Evolutionary conservation across 2,888 invertebrate genomes (phyloP), one percentile per base, ranked within the genome.

Genomic region (Lepidochrysops patricia): DNA sequence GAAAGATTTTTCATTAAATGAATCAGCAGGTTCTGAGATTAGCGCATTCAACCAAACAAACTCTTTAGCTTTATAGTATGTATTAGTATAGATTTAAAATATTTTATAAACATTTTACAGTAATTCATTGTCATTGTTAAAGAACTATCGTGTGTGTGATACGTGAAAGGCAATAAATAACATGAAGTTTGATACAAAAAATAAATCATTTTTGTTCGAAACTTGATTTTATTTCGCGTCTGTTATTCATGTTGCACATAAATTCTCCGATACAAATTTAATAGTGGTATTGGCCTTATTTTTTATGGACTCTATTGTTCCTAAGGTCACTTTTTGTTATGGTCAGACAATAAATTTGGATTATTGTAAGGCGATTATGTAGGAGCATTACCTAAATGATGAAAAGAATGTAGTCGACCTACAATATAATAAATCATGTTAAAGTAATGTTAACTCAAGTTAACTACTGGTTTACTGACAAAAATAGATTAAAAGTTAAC

Each of bases 251-350:
- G 43, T 43, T 37, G 37, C 37, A 37, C 7, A 37, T 43, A 43
- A 23, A 43, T 23, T 12, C 7, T 43, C 52, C 52, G 27, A 26
- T 15, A 7, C 27, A 3, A 13, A 54, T 32, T 15, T 29, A 29
- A 12, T 2, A 23, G 19, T 32, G 54, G 13, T 26, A 27, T 19
- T 54, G 54, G 54, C 54, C 54, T 54, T 19, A 54, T 54, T 54
- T 27, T 54, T 54, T 54, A 54, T 54, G 12, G 32, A 54, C 19
- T 32, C 15, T 12, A 12, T 54, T 54, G 19, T 32, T 32, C 32
- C 9, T 29, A 54, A 54, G 54, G 32, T 29, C 54, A 32, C 12
- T 32, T 19, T 29, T 54, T 54, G 54, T 32, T 54, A 54, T 32
- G 54, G 54, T 4, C 29, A 29, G 13, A 27, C 4, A 29, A 29